These are phyloP conservation scores for cattle (Bos taurus) DNA, from an alignment of 2,113 vertebrate genomes.

Conservation along the genomic window ARS-UCD2.0 NC_037344.1:48262501-48263000, in stretches of 20 bases:
- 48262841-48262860: too few species aligned
- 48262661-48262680: rapidly evolving
- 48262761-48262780: too few species aligned
- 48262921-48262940: neutral
- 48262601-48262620: neutral
- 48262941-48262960: neutral
- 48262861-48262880: too few species aligned
- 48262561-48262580: neutral
- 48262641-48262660: too few species aligned
- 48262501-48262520: neutral
- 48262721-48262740: too few species aligned
- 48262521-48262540: neutral
- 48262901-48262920: neutral
- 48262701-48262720: too few species aligned
- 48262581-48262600: neutral
- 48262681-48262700: too few species aligned
- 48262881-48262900: neutral
- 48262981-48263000: neutral
- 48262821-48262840: too few species aligned
- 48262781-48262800: too few species aligned
- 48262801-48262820: too few species aligned
- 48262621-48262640: rapidly evolving
- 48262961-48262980: neutral
- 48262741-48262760: too few species aligned
- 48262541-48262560: neutral